Conservation (phyloP, 2,113 vertebrate species). For the Myanophis thanlyinensis region DNA sequence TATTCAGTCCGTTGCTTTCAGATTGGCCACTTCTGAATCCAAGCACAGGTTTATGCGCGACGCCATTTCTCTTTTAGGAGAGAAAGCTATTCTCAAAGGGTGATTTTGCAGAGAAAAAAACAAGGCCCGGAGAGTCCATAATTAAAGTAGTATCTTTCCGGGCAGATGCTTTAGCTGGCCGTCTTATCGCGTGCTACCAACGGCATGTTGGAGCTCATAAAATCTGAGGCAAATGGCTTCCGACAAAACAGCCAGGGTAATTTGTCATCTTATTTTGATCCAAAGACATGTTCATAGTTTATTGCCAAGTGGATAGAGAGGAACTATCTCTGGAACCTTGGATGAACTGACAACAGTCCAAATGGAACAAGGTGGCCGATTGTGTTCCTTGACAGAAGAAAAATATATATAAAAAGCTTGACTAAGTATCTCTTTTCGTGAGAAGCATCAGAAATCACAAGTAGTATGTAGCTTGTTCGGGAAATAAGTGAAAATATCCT, state of each 20-base stretch:
- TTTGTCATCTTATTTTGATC: constrained; percentile 84
- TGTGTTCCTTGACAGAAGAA: constrained; percentile 71
- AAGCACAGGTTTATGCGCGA: constrained; percentile 65
- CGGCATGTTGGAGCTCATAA: constrained; percentile 80
- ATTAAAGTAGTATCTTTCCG: constrained; percentile 84
- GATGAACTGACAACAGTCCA: constrained; percentile 74
- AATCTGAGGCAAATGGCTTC: constrained; percentile 78
- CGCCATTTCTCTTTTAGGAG: constrained; percentile 69
- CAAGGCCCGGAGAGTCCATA: constrained; percentile 81
- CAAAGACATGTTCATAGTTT: constrained; percentile 73
- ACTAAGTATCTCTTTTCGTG: constrained; percentile 56
- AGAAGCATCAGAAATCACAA: neutral
- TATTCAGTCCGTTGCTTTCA: constrained; percentile 59
- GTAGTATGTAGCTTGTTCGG: neutral
- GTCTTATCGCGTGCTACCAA: constrained; percentile 81
- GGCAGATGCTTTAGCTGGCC: constrained; percentile 81
- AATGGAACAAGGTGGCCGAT: constrained; percentile 76
- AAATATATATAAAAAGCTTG: constrained; percentile 58
- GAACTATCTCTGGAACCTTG: constrained; percentile 70
- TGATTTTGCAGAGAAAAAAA: constrained; percentile 78
- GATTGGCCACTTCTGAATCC: constrained; percentile 59
- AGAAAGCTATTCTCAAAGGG: constrained; percentile 73
- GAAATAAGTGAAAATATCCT: neutral
- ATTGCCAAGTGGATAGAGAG: constrained; percentile 69
- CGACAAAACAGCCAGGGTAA: constrained; percentile 75